Base-by-base conservation (phyloP, 2,888 invertebrate species). In the Tenodera sinensis region DNA sequence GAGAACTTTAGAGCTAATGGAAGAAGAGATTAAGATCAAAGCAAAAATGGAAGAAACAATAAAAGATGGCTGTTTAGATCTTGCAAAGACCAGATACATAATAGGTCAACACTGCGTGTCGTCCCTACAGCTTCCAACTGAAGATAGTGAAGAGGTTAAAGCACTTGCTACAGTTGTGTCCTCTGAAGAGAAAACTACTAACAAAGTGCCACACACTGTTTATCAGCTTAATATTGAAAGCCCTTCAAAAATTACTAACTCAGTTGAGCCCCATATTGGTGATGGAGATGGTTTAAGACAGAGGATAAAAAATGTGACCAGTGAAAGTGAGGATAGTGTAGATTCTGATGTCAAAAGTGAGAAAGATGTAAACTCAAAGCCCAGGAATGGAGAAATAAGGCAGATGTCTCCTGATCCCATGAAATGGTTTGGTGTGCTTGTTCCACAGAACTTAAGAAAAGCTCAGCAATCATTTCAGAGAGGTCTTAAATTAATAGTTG, bases 401-500 rank as follows among this genome's bases (percentile, higher is more conserved):
- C 84, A 27, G 82, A 47, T 15, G 28, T 25, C 88, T 34, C 15
- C 71, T 28, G 95, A 98, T 92, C 98, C 98, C 0, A 92, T 98
- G 54, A 96, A 95, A 91, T 98, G 98, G 98, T 98, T 98, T 94
- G 98, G 98, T 20, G 95, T 97, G 83, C 93, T 98, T 81, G 97
- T 98, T 0, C 98, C 98, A 0, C 96, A 96, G 92, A 96, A 96
- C 92, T 93, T 98, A 92, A 95, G 96, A 91, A 95, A 94, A 91
- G 97, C 98, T 0, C 97, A 97, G 92, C 94, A 94, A 88, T 95
- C 95, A 91, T 98, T 97, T 92, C 95, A 96, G 91, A 96, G 95
- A 91, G 95, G 96, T 2, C 92, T 97, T 12, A 95, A 96, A 90
- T 94, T 95, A 92, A 94, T 95, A 81, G 94, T 96, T 20, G 95